Base-by-base conservation (phyloP, 2,113 vertebrate genomes). In the Gallinago media region DNA sequence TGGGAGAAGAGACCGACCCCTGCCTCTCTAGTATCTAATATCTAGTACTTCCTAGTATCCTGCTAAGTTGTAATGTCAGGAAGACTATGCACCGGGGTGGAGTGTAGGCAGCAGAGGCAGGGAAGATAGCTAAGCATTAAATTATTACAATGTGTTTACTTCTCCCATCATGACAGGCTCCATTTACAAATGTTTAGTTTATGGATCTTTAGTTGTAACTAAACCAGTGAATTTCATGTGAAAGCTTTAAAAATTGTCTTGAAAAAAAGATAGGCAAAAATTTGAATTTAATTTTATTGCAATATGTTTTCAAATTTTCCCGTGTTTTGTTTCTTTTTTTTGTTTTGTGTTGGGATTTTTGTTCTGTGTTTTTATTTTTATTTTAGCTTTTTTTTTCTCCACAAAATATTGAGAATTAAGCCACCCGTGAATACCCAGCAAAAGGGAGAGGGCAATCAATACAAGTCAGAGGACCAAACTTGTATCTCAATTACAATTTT, bases 11-110 rank as follows among this genome's bases (percentile, higher is more conserved):
- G 38, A 38, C 38, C 11, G 11, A 38, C 38, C 38, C 38, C 38
- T 9, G 38, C 38, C 38, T 38, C 38, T 38, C 38, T 38, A 38
- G 38, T 38, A 38, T 38, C 38, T 38, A 38, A 38, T 38, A 38
- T 38, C 38, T 38, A 38, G 38, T 38, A 38, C 12, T 38, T 38
- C 49, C 36, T 15, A 34, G 11, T 34, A 31, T 11, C 32, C n/a
- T 72, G 92, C 52, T 29, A 65, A 89, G 42, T 40, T 18, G 56
- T 34, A 87, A 47, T 26, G 61, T 65, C 66, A 94, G 47, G 29
- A 79, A 75, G 27, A 17, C 61, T 67, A 34, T 8, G 8, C 1
- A 6, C 0, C 1, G 0, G 31, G 31, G 15, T 58, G 12, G 19
- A 26, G 8, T 31, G 6, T 8, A 84, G 44, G 58, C 17, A 72